Conservation (phyloP, 2,797 vertebrate genomes). For the Triplophysa yarkandensis region DNA sequence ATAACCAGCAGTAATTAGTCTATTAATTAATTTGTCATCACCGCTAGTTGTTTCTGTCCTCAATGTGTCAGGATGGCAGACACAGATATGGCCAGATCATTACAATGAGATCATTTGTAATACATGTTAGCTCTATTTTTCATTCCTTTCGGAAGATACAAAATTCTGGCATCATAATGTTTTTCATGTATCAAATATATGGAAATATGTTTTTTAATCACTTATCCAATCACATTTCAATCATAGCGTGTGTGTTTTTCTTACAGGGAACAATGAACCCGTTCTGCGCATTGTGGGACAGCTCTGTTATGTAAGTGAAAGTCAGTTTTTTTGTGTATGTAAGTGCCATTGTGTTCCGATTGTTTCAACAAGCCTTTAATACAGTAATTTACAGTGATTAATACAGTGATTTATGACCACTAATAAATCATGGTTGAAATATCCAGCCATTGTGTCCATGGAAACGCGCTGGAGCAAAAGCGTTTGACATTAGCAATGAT, state of each 20-base stretch:
- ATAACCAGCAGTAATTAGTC: slow-evolving; percentile 71
- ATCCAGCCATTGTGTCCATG: slow-evolving; percentile 47
- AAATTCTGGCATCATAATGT: slow-evolving; percentile 13
- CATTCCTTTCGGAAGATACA: slow-evolving; percentile 63
- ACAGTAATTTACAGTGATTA: no score
- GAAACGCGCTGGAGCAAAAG: slow-evolving; percentile 32
- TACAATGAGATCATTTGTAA: slow-evolving; percentile 66
- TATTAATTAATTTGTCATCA: slow-evolving; percentile 72
- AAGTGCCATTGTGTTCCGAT: slow-evolving; percentile 4
- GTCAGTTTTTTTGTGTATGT: slow-evolving; percentile 13
- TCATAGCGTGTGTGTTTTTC: slow-evolving; percentile 62
- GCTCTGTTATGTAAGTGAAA: slow-evolving; percentile 90
- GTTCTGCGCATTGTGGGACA: slow-evolving; percentile 97
- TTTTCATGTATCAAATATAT: slow-evolving; percentile 4
- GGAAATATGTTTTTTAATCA: slow-evolving; percentile 33
- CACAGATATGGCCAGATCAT: slow-evolving; percentile 62
- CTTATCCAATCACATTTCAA: slow-evolving; percentile 17
- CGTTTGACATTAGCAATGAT: slow-evolving; percentile 8
- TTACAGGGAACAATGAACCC: slow-evolving; percentile 94
- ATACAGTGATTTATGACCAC: slow-evolving; percentile 40
- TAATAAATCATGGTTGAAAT: slow-evolving; percentile 40
- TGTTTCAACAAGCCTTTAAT: slow-evolving; percentile 28
- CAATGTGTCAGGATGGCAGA: slow-evolving; percentile 50
- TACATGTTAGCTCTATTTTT: slow-evolving; percentile 54
- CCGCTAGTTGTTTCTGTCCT: slow-evolving; percentile 47